These are phyloP conservation scores for Triplophysa siluroides DNA, from an alignment of 2,113 vertebrate genomes.

Conservation along the genomic window DNA sequence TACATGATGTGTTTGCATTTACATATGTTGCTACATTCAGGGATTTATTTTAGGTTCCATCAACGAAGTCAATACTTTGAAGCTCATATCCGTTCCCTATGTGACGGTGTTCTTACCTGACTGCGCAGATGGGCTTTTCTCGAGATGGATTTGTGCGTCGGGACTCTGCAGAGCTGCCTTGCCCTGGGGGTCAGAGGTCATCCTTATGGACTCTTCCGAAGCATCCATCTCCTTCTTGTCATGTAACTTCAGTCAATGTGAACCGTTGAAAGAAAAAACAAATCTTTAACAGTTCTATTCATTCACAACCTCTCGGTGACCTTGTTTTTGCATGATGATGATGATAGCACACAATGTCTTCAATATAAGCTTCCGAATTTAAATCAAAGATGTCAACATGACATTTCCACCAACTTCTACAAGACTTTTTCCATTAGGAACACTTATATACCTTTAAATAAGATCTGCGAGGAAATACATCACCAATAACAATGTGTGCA, in stretches of 20 bases:
- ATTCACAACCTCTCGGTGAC: neutral
- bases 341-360: too few relatives aligned
- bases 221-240: slow-evolving; percentile 60
- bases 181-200: slow-evolving; percentile 50
- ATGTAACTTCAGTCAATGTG: slow-evolving; percentile 6
- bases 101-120: slow-evolving; percentile 14
- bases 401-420: neutral
- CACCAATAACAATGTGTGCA: neutral
- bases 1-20: too few relatives aligned
- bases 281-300: neutral
- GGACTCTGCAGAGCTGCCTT: neutral
- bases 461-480: neutral
- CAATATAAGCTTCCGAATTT: too few relatives aligned
- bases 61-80: too few relatives aligned
- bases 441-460: neutral
- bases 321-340: neutral
- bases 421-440: neutral
- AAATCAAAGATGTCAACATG: neutral
- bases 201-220: slow-evolving; percentile 51
- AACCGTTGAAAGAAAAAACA: neutral
- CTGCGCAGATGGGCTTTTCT: slow-evolving; percentile 23
- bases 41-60: too few relatives aligned
- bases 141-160: slow-evolving; percentile 12
- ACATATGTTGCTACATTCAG: too few relatives aligned
- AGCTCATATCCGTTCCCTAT: too few relatives aligned